These are phyloP conservation scores for Macheiramphus alcinus DNA, from an alignment of 2,113 vertebrate genomes.

Conservation along the genomic window DNA sequence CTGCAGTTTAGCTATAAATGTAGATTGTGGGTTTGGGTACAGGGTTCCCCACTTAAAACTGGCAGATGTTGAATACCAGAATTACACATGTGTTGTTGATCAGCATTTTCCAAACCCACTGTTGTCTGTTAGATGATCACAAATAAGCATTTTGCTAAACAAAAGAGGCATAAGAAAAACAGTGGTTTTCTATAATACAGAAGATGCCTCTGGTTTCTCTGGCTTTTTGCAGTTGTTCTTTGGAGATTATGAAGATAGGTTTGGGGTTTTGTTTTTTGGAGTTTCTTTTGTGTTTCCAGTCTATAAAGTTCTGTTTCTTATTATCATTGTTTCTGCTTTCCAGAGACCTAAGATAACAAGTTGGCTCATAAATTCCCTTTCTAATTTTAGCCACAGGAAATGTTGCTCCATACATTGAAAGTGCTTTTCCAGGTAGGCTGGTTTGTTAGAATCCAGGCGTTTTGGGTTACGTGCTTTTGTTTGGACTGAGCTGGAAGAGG, in stretches of 20 bases:
- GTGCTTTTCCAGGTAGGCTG: constrained; percentile 19
- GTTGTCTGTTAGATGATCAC: background rate
- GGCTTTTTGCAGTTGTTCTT: background rate
- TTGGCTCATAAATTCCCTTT: constrained; percentile 14
- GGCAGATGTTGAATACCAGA: background rate
- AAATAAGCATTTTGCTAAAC: background rate
- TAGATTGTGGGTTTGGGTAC: background rate
- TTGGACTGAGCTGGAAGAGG: background rate
- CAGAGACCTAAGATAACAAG: constrained; percentile 20
- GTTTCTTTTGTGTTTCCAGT: background rate
- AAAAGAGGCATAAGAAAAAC: background rate
- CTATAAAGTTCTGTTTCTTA: constrained; percentile 28
- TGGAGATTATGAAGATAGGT: background rate
- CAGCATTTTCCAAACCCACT: background rate
- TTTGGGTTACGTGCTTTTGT: background rate
- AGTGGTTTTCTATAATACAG: background rate
- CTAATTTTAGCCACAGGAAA: constrained; percentile 39
- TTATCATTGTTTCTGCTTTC: constrained; percentile 26
- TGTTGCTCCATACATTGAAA: background rate
- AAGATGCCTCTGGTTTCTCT: constrained; percentile 1
- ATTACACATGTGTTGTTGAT: background rate
- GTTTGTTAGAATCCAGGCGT: background rate
- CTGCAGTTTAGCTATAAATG: background rate
- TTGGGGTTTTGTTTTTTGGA: background rate
- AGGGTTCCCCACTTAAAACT: background rate